Evolutionary conservation across 2,113 vertebrate species (phyloP).

Genomic region (Vombatus ursinus): DNA sequence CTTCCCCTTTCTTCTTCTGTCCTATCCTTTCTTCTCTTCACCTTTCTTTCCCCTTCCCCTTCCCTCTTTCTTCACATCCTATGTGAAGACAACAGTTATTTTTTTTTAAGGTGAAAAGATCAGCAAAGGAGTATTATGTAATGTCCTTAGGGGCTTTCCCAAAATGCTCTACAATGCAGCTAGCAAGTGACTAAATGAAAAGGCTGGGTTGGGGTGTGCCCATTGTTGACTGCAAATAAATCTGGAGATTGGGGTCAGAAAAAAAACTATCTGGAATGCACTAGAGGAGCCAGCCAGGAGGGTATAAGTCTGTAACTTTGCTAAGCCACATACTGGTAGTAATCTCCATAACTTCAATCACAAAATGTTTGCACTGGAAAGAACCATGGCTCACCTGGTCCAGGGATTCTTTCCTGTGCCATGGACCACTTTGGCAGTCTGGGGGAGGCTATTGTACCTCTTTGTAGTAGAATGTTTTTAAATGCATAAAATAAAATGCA

Average conservation of each 20-base stretch:
- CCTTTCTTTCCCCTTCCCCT: neutral
- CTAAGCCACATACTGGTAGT: neutral
- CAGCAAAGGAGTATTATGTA: neutral
- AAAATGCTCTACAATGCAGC: neutral
- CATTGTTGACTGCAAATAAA: neutral
- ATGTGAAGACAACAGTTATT: neutral
- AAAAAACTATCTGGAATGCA: neutral
- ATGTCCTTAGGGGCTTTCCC: neutral
- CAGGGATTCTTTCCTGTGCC: neutral
- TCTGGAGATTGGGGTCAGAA: neutral
- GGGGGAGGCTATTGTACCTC: neutral
- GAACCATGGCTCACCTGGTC: neutral
- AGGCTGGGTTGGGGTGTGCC: slow-evolving; percentile 39
- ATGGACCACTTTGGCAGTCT: neutral
- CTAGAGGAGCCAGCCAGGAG: neutral
- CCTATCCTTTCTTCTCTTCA: fast-evolving
- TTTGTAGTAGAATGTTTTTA: neutral
- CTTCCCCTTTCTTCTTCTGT: neutral
- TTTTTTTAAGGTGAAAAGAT: slow-evolving; percentile 38
- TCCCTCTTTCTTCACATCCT: neutral
- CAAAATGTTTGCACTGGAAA: neutral
- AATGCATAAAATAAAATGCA: neutral
- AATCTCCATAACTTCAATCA: neutral
- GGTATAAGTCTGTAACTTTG: neutral
- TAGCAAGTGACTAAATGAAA: slow-evolving; percentile 27